A percentile compares a stretch with the other conserved stretches of the same genome.
phyloP scores from a whole-genome alignment of 2,888 invertebrate genomes.

The Chrysotoxum bicinctum region DNA sequence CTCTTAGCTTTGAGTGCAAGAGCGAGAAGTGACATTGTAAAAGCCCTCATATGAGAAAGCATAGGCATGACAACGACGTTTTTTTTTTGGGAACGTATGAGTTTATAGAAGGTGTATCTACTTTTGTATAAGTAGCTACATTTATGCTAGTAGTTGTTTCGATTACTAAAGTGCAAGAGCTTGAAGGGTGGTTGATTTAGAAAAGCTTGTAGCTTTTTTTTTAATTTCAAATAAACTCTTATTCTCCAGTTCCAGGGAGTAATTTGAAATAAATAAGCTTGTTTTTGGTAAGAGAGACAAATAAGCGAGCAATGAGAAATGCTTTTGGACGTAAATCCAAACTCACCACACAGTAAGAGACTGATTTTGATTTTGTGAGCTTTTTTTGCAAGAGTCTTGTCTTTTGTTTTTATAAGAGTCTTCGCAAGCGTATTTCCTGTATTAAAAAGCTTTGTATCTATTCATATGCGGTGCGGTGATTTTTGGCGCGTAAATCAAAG shows the following conservation, averaged over 20 bases:
- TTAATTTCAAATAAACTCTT: neutral
- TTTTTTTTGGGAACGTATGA: neutral
- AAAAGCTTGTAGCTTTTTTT: neutral
- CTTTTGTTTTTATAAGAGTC: neutral
- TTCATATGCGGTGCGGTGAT: neutral
- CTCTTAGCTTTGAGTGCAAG: slow-evolving; percentile 21
- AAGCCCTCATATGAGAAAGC: slow-evolving; percentile 12
- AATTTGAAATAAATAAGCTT: neutral
- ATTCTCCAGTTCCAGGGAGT: neutral
- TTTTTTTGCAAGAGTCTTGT: slow-evolving; percentile 10
- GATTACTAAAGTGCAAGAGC: neutral
- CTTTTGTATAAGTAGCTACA: neutral
- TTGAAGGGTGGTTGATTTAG: slow-evolving; percentile 1
- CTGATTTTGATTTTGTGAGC: neutral
- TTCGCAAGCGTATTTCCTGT: neutral
- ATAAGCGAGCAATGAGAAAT: neutral
- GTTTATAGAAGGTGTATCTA: neutral
- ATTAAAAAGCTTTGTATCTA: neutral
- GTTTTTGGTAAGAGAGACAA: neutral
- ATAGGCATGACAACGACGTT: neutral
- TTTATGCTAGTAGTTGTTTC: neutral
- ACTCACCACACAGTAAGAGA: slow-evolving; percentile 14
- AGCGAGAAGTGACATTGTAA: slow-evolving; percentile 24
- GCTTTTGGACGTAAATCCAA: neutral
- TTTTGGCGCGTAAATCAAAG: slow-evolving; percentile 68